Evolutionary conservation across 2,888 invertebrate genomes (phyloP).

Genomic region (Ditula angustiorana): DNA sequence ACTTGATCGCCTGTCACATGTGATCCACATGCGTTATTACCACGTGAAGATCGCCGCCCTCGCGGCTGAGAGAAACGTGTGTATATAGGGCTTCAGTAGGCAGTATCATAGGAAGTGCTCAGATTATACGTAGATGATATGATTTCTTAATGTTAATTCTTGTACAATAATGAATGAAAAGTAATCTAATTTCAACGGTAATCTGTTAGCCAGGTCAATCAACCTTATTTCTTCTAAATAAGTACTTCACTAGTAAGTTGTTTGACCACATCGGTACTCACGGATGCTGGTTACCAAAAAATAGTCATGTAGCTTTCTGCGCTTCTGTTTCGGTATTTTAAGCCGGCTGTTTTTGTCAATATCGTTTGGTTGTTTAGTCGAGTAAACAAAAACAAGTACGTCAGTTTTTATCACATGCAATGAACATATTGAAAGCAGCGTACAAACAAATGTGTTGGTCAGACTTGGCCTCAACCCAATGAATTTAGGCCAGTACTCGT

Average conservation of each 20-base stretch:
- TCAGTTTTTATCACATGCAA: conserved; percentile 19
- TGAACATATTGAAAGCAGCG: conserved; percentile 25
- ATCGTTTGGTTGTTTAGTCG: conserved; percentile 10
- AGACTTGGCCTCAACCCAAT: conserved; percentile 47
- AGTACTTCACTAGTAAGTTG: too few relatives aligned
- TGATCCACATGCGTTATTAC: conserved; percentile 21
- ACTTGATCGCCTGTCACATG: conserved; percentile 21
- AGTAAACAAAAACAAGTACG: conserved; percentile 36
- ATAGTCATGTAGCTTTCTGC: not conserved
- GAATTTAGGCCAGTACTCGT: conserved; percentile 48
- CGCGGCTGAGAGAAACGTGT: conserved; percentile 18
- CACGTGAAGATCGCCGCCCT: conserved; percentile 28
- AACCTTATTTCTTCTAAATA: too few relatives aligned
- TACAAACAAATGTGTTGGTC: conserved; percentile 39
- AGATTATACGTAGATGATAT: not conserved
- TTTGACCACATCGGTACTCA: too few relatives aligned
- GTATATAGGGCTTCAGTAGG: conserved; percentile 31
- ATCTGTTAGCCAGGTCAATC: too few relatives aligned
- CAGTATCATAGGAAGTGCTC: conserved; percentile 2
- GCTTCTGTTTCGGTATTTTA: conserved; percentile 17
- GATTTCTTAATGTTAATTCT: not conserved
- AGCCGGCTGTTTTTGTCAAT: conserved; percentile 24
- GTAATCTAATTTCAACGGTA: too few relatives aligned
- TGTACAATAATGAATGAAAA: too few relatives aligned
- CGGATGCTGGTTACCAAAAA: too few relatives aligned